A percentile compares a stretch with the other conserved stretches of the same genome.
Conservation (phyloP, 1,140 invertebrate species). For the Penaeus vannamei region DNA sequence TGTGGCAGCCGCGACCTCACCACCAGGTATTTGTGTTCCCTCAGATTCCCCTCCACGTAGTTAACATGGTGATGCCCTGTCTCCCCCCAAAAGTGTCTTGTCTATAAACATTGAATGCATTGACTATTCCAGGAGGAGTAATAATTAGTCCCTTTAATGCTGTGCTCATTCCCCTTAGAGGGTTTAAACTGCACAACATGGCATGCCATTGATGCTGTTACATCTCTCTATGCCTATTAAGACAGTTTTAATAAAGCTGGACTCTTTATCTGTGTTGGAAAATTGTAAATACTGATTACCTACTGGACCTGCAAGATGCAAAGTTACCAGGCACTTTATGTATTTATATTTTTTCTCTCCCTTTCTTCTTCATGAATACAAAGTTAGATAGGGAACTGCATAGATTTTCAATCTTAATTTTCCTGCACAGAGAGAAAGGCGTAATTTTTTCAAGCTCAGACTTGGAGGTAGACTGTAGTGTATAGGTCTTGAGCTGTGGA, state of each 20-base stretch:
- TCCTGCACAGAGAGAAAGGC: no score
- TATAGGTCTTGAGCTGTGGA: slow-evolving; percentile 27
- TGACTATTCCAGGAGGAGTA: slow-evolving; percentile 59
- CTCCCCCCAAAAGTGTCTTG: slow-evolving; percentile 48
- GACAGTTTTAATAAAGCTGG: slow-evolving; percentile 21
- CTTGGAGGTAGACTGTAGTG: not conserved
- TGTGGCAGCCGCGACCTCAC: slow-evolving; percentile 65
- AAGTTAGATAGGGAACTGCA: no score
- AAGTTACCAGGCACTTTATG: no score
- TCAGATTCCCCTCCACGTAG: slow-evolving; percentile 55
- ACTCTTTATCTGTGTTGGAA: not conserved
- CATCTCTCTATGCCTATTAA: slow-evolving; percentile 42
- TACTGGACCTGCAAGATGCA: no score
- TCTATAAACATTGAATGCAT: slow-evolving; percentile 59
- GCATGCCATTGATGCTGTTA: slow-evolving; percentile 55
- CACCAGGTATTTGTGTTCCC: slow-evolving; percentile 62
- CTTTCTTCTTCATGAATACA: no score
- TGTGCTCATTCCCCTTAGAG: not conserved
- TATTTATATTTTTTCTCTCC: no score
- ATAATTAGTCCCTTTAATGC: slow-evolving; percentile 28
- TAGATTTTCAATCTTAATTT: no score
- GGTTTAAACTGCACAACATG: slow-evolving; percentile 53
- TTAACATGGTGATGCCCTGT: slow-evolving; percentile 52
- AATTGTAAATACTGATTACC: no score
- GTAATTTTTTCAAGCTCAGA: no score